Evolutionary conservation across 1,140 invertebrate species (phyloP).

Genomic region (Panonychus citri): DNA sequence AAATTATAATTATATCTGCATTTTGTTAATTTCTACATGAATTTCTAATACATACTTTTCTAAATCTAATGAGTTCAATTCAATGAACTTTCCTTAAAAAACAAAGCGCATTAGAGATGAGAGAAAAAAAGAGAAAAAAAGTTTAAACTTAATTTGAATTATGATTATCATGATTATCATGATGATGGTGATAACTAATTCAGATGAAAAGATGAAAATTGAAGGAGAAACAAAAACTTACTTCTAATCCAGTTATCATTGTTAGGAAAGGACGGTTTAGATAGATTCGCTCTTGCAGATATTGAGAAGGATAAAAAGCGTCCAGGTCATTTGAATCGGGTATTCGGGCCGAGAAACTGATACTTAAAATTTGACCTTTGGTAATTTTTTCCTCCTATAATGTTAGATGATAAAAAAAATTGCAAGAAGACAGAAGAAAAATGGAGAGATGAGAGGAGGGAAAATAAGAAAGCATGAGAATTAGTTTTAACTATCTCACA

Average conservation of each 20-base stretch:
- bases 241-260: constrained; percentile 60
- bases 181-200: too few relatives aligned
- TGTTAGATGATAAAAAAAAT: background rate
- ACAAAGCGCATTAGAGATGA: background rate
- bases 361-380: constrained; percentile 60
- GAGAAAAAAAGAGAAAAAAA: too few relatives aligned
- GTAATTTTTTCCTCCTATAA: constrained; percentile 61
- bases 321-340: constrained; percentile 46
- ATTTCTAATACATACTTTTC: too few relatives aligned
- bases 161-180: too few relatives aligned
- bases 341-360: constrained; percentile 70
- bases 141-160: too few relatives aligned
- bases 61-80: too few relatives aligned
- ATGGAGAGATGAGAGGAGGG: too few relatives aligned
- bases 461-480: too few relatives aligned
- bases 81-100: background rate
- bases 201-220: background rate
- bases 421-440: background rate
- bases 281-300: constrained; percentile 77
- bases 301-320: constrained; percentile 56
- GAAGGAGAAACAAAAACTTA: constrained; percentile 20
- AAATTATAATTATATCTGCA: background rate
- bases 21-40: background rate
- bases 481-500: too few relatives aligned
- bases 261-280: constrained; percentile 62